Evolutionary conservation across 1,140 invertebrate genomes (phyloP), one percentile per base, ranked within the genome.

Genomic region (Myzus persicae): DNA sequence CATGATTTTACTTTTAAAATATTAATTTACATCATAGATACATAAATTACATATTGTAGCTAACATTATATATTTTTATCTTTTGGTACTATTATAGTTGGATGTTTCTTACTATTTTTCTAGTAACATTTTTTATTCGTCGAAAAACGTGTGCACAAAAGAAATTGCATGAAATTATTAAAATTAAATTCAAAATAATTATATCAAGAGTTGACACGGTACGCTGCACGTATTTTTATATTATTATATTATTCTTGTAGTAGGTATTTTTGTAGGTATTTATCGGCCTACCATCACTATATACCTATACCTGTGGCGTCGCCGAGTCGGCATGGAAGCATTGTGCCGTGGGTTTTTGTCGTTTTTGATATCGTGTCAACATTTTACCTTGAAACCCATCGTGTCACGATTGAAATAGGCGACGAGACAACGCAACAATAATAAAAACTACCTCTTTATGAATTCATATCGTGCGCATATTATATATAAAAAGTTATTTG

Each of bases 381-480:
- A 54, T 76, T 59, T 40, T 91, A 67, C 90, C 90, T 91, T 91
- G 90, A 91, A 67, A 76, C n/a, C 31, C 59, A 76, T 54, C 31
- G 38, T 59, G 48, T 76, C 38, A 87, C 18, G 42, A 44, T 31
- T 54, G 31, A 76, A 76, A 76, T n/a, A 76, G 31, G 59, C 59
- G 24, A 90, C 48, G 48, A 90, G 88, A 90, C 46, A 40, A 90
- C 88, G 36, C 46, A 26, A 87, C 42, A 87, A 76, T 67, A 91
- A 54, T 54, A 54, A 51, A 87, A 44, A 44, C 40, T n/a, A 87
- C 40, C 84, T 87, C 42, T 44, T 87, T 31, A 44, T 44, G 26
- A 46, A 87, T 87, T 46, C 84, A 46, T 87, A 87, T 46, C 84
- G 22, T 44, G 84, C 4, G 24, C 24, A 24, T 82, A n/a, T 87